Evolutionary conservation across 2,113 vertebrate species (phyloP), one percentile per base, ranked within the genome.

Genomic region (Propithecus coquereli): DNA sequence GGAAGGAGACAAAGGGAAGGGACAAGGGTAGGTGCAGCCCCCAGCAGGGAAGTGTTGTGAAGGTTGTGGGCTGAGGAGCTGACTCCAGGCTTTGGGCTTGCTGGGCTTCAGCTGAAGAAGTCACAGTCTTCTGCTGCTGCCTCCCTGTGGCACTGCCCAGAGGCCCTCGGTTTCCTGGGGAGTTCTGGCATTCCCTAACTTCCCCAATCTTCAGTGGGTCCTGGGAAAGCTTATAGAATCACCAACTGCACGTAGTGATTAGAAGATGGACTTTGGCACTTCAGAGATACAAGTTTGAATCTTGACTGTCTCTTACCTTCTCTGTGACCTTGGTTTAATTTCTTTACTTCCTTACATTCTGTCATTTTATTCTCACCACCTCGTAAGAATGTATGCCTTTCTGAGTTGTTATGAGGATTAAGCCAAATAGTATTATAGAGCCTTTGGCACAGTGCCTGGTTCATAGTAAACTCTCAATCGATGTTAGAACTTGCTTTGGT

Each of bases 401-500:
- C 83, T 71, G 82, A 73, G 79, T 57, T 90, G 85, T 77, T 81
- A 50, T 2, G 66, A 79, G 25, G 93, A 97, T 96, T 95, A 87
- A 94, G 79, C 79, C 91, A 87, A 95, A 96, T 88, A 68, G 12
- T 74, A 65, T 77, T 54, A 45, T 59, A 47, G 76, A 63, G 23
- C 52, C 66, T 88, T 94, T 97, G 97, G 95, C 97, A 86, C 17
- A 0, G 50, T 65, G 95, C 97, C 97, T 91, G 47, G 50, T 80
- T 96, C 86, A 34, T 93, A 96, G 97, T 95, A 97, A 96, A 97
- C 74, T 86, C 81, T 94, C 89, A 40, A 6, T 89, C 0, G 27
- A 57, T 93, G 91, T 88, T 97, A 90, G 82, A 91, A 73, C 80
- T 96, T 84, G 94, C 93, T 96, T 91, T 95, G 92, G 91, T 97